phyloP scores from a whole-genome alignment of 2,797 vertebrate species.

The Percopsis omiscomaycus region DNA sequence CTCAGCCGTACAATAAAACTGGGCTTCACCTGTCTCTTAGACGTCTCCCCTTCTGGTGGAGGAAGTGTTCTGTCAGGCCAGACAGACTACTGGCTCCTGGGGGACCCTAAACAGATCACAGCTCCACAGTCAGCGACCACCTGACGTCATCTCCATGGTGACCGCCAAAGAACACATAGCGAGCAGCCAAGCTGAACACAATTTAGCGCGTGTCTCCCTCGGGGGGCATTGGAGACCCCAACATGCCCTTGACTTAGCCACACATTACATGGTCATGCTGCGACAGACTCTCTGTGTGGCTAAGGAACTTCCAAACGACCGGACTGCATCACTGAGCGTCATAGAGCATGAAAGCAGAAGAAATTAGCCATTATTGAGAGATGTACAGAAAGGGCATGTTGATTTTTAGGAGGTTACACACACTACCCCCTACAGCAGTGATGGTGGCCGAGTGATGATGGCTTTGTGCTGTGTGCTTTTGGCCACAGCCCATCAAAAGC shows the following conservation, averaged over 20 bases:
- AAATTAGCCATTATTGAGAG: constrained; percentile 35
- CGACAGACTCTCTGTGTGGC: constrained; percentile 15
- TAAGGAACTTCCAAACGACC: constrained; percentile 11
- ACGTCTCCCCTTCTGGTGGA: not conserved
- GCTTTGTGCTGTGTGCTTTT: constrained; percentile 28
- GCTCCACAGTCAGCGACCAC: not conserved
- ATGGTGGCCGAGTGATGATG: constrained; percentile 1
- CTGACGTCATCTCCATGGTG: constrained; percentile 31
- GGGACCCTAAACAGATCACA: constrained; percentile 40
- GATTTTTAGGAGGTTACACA: constrained; percentile 18
- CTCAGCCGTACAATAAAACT: not conserved
- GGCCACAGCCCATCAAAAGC: constrained; percentile 10
- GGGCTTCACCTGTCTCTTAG: not conserved
- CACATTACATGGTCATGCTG: constrained; percentile 2
- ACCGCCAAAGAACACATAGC: constrained; percentile 20
- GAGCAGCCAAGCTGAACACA: constrained; percentile 1
- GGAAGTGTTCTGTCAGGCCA: constrained; percentile 36
- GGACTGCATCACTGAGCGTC: constrained; percentile 11
- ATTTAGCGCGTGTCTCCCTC: constrained; percentile 3
- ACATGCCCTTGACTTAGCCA: constrained; percentile 33
- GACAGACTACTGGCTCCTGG: constrained; percentile 15
- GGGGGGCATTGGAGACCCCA: not conserved
- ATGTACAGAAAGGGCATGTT: constrained; percentile 25
- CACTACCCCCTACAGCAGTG: constrained; percentile 16
- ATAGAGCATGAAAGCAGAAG: constrained; percentile 36